Percentiles rank a stretch among this genome's conserved stretches.
Conservation (phyloP, 2,888 invertebrate genomes). For the Athrips mouffetella region DNA sequence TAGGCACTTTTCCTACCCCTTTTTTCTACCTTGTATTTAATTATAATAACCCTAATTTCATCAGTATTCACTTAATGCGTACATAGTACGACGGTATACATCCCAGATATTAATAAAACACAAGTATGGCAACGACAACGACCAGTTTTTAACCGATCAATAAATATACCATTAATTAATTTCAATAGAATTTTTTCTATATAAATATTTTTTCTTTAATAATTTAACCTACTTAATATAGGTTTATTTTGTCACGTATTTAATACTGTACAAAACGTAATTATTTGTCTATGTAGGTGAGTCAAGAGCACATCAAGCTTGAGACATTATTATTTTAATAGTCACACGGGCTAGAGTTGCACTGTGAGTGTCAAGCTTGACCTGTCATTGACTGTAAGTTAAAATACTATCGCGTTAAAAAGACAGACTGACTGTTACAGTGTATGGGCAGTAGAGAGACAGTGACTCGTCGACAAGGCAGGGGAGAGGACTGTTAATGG, state of each 20-base stretch:
- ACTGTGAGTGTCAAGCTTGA: no score
- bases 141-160: slow-evolving; percentile 3
- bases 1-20: no score
- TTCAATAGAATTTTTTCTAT: slow-evolving; percentile 33
- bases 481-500: slow-evolving; percentile 32
- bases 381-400: no score
- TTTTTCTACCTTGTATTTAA: no score
- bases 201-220: slow-evolving; percentile 42
- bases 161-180: slow-evolving; percentile 1
- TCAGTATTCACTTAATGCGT: slow-evolving; percentile 26
- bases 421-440: slow-evolving; percentile 8
- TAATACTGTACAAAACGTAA: slow-evolving; percentile 55
- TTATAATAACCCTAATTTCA: slow-evolving; percentile 25
- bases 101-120: slow-evolving; percentile 7
- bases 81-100: slow-evolving; percentile 31
- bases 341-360: no score
- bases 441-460: background rate
- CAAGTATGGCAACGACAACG: slow-evolving; percentile 10
- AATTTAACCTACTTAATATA: slow-evolving; percentile 9
- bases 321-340: no score
- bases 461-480: background rate
- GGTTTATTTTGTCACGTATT: slow-evolving; percentile 26
- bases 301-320: no score
- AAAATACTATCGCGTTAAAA: slow-evolving; percentile 4
- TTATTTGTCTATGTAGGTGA: slow-evolving; percentile 27